These are phyloP conservation scores for Vesta saturnalis DNA, from an alignment of 2,888 invertebrate species.

Conservation along the genomic window DNA sequence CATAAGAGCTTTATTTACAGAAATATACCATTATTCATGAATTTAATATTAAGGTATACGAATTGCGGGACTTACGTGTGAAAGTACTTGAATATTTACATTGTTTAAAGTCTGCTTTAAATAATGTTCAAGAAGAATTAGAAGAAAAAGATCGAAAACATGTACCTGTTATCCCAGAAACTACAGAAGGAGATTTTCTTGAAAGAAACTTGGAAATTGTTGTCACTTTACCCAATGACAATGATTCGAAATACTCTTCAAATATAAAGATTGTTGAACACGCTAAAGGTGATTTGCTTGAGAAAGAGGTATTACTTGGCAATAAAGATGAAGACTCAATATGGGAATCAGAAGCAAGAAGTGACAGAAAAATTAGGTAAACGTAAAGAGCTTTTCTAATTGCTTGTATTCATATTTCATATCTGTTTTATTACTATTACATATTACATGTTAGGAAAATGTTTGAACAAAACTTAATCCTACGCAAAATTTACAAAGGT, in stretches of 20 bases:
- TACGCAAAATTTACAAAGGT: constrained; percentile 67
- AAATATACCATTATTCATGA: background rate
- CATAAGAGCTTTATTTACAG: background rate
- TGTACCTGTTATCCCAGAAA: constrained; percentile 63
- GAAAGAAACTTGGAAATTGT: constrained; percentile 63
- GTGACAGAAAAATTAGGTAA: constrained; percentile 65
- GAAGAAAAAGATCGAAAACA: constrained; percentile 60
- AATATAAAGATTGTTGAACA: constrained; percentile 2
- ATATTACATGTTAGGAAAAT: too few species aligned
- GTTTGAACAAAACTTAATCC: constrained; percentile 73
- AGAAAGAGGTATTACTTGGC: constrained; percentile 11
- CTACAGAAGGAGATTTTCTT: constrained; percentile 68
- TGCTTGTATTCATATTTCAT: too few species aligned
- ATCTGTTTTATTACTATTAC: too few species aligned
- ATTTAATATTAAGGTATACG: background rate
- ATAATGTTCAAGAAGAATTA: constrained; percentile 55
- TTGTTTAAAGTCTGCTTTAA: background rate
- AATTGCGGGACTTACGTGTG: background rate
- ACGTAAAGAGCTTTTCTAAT: too few species aligned
- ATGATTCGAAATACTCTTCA: background rate
- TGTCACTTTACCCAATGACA: background rate
- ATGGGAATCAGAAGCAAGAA: constrained; percentile 68
- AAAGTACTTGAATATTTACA: background rate
- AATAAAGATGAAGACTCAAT: constrained; percentile 58
- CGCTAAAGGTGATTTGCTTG: background rate